phyloP scores from a whole-genome alignment of 2,113 vertebrate genomes.

The Tachuris rubrigastra region DNA sequence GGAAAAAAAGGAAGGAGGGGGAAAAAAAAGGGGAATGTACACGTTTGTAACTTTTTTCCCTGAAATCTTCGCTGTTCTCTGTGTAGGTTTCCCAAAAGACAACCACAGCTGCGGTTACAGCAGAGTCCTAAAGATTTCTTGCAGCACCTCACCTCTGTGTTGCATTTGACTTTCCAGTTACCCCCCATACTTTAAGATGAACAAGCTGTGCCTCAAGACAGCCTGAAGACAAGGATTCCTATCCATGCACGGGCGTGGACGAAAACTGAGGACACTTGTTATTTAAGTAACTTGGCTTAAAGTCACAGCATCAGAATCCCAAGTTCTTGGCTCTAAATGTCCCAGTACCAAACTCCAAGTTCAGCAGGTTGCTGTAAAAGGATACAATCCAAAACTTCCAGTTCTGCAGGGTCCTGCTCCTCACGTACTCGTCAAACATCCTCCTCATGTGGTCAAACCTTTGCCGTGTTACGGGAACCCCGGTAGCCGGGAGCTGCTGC shows the following conservation, averaged over 20 bases:
- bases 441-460: slow-evolving; percentile 84
- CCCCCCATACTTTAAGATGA: neutral
- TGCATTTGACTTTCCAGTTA: neutral
- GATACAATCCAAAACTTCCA: slow-evolving; percentile 99
- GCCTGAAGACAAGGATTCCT: neutral
- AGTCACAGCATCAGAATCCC: neutral
- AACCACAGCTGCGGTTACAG: neutral
- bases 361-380: slow-evolving; percentile 49
- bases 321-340: neutral
- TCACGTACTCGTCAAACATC: slow-evolving; percentile 92
- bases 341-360: neutral
- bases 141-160: neutral
- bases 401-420: slow-evolving; percentile 88
- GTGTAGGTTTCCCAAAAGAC: neutral
- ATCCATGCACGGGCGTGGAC: neutral
- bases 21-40: fast-evolving
- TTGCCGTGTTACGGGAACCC: slow-evolving; percentile 81
- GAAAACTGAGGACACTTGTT: neutral
- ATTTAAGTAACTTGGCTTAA: neutral
- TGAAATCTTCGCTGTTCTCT: neutral
- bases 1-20: too few species aligned
- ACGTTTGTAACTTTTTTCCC: neutral
- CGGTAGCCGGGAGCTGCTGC: slow-evolving; percentile 91
- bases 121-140: neutral
- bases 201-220: neutral